Evolutionary conservation across 2,797 vertebrate species (phyloP).

Genomic region (Xiphophorus birchmanni): DNA sequence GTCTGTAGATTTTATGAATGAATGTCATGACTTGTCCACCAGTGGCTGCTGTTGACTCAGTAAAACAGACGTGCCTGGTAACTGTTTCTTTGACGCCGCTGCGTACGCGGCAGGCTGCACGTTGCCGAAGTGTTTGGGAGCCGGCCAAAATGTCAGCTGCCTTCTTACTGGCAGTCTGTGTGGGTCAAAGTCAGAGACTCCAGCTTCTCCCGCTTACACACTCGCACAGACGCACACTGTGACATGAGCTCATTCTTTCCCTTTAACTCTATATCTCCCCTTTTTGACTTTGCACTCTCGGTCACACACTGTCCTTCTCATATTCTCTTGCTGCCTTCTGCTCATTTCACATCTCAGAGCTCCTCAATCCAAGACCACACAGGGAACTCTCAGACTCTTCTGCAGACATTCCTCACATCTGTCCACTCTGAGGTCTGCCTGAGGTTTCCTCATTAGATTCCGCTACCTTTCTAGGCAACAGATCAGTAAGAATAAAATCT

Average conservation of each 20-base stretch:
- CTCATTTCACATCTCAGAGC: constrained; percentile 15
- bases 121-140: constrained; percentile 75
- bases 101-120: constrained; percentile 80
- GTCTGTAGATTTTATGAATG: constrained; percentile 75
- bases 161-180: constrained; percentile 68
- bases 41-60: constrained; percentile 76
- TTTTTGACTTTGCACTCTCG: constrained; percentile 31
- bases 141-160: constrained; percentile 75
- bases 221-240: constrained; percentile 40
- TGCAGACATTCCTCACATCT: constrained; percentile 39
- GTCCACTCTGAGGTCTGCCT: constrained; percentile 40
- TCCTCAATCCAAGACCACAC: constrained; percentile 27
- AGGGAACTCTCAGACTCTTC: constrained; percentile 11
- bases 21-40: constrained; percentile 65
- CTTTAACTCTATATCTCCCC: constrained; percentile 38
- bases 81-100: constrained; percentile 64
- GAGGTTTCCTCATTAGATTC: constrained; percentile 53
- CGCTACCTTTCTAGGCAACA: constrained; percentile 52
- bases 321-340: constrained; percentile 23
- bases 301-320: constrained; percentile 18
- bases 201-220: constrained; percentile 47
- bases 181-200: constrained; percentile 70
- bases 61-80: constrained; percentile 45
- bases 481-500: constrained; percentile 46
- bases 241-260: constrained; percentile 66